These are phyloP conservation scores for Flabesymbios commensalis DNA, from an alignment of 2,888 invertebrate genomes.

Conservation along the genomic window DNA sequence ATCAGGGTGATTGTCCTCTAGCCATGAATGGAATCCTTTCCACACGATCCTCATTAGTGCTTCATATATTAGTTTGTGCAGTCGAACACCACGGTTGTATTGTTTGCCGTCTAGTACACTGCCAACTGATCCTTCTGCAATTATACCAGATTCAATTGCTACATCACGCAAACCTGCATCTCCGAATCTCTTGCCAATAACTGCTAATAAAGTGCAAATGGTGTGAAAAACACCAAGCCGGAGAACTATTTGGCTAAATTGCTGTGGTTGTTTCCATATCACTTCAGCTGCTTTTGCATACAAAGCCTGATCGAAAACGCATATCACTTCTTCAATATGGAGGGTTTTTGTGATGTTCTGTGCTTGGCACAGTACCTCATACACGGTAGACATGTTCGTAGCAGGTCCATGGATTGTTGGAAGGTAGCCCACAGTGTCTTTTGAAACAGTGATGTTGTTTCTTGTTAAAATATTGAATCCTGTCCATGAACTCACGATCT, in stretches of 20 bases:
- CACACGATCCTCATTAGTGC: conserved; percentile 26
- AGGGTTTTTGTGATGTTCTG: conserved; percentile 17
- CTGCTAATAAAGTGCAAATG: conserved; percentile 25
- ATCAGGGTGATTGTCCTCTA: conserved; percentile 7
- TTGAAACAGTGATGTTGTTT: conserved; percentile 4
- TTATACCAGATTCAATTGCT: conserved; percentile 27
- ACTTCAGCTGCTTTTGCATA: conserved; percentile 35
- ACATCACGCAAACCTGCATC: conserved; percentile 34
- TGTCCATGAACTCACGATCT: conserved; percentile 23
- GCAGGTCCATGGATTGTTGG: conserved; percentile 24
- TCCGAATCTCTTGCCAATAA: conserved; percentile 31
- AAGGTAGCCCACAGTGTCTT: conserved; percentile 20
- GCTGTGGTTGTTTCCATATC: conserved; percentile 23
- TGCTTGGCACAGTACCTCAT: conserved; percentile 13
- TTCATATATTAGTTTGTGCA: conserved; percentile 32
- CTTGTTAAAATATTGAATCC: conserved; percentile 25
- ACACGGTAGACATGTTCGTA: conserved; percentile 21
- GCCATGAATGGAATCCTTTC: conserved; percentile 11
- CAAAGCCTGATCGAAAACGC: conserved; percentile 32
- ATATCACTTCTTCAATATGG: conserved; percentile 10
- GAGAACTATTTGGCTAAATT: conserved; percentile 20
- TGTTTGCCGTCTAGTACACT: conserved; percentile 16
- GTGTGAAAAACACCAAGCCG: conserved; percentile 33
- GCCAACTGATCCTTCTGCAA: conserved; percentile 32
- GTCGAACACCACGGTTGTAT: conserved; percentile 16